Evolutionary conservation across 1,140 invertebrate species (phyloP), one percentile per base, ranked within the genome.

Genomic region (Leptinotarsa texana): DNA sequence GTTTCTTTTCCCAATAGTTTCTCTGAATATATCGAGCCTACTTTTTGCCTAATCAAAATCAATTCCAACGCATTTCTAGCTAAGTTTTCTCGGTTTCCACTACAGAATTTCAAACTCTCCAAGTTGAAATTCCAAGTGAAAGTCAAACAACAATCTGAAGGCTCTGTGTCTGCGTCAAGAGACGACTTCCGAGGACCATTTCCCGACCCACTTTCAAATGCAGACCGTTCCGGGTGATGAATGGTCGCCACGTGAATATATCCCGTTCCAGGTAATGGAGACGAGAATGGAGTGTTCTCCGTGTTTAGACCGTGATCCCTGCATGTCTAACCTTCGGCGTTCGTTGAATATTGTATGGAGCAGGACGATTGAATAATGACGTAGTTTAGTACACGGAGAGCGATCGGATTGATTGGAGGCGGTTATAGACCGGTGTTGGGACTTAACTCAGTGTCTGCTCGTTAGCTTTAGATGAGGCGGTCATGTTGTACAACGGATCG

Each of bases 281-380:
- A 15, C 15, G 51, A 18, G 15, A 57, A 57, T 57, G 51, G 51
- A 18, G 51, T 57, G 51, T 57, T 57, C 51, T 57, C 51, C 51
- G n/a, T 57, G 51, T 57, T 18, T 57, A 18, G 51, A 57, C 13
- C 51, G 51, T 57, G 51, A 57, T 57, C 51, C 51, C 51, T 57
- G n/a, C 51, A 57, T 57, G 51, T 57, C 51, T 57, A 57, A 57
- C 51, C 51, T 57, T 57, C 51, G 51, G n/a, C n/a, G 51, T 57
- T 57, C 51, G 51, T 57, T 57, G 51, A 57, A 57, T 57, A 57
- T 57, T 57, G 51, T 57, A 57, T 57, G 51, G 51, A 18, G 15
- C 51, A 57, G 51, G 51, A 57, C 51, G 51, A 57, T 57, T 57
- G 51, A 57, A 57, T 57, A 57, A 57, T 57, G 51, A 57, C 17